phyloP scores from a whole-genome alignment of 2,113 vertebrate genomes.

The Myotis brandtii region DNA sequence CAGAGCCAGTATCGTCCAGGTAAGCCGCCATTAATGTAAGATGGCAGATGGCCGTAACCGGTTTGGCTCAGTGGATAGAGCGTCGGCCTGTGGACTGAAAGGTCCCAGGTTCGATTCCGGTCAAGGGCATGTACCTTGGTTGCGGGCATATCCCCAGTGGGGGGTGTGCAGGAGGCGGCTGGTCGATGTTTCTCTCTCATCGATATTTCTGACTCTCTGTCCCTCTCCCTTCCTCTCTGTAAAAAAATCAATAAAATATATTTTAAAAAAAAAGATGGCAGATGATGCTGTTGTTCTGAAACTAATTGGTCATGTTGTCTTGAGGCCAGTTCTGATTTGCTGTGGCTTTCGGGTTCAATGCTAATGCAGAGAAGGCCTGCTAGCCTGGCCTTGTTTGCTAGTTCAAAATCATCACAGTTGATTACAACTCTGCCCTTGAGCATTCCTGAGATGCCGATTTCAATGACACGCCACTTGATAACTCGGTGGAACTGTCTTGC shows the following conservation, averaged over 20 bases:
- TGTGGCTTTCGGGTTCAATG: neutral
- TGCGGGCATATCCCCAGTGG: too few relatives aligned
- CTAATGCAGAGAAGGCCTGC: neutral
- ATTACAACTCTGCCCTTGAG: conserved; percentile 1
- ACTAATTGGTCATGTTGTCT: neutral
- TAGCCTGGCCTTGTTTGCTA: neutral
- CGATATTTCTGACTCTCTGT: too few relatives aligned
- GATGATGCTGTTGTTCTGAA: neutral
- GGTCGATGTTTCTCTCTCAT: too few relatives aligned
- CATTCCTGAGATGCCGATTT: neutral
- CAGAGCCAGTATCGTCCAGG: neutral
- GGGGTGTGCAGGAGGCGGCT: too few relatives aligned
- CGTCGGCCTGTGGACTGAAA: too few relatives aligned
- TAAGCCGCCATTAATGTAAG: neutral
- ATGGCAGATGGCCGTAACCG: neutral
- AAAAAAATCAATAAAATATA: too few relatives aligned
- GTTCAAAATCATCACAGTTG: neutral
- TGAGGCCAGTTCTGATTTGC: neutral
- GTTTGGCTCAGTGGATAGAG: too few relatives aligned
- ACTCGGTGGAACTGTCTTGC: neutral
- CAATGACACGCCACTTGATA: conserved; percentile 29
- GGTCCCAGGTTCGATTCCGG: too few relatives aligned
- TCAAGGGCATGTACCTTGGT: too few relatives aligned
- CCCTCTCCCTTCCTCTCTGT: too few relatives aligned
- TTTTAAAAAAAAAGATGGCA: too few relatives aligned